Conservation (phyloP, 2,888 invertebrate species). For the Spialia ferax region DNA sequence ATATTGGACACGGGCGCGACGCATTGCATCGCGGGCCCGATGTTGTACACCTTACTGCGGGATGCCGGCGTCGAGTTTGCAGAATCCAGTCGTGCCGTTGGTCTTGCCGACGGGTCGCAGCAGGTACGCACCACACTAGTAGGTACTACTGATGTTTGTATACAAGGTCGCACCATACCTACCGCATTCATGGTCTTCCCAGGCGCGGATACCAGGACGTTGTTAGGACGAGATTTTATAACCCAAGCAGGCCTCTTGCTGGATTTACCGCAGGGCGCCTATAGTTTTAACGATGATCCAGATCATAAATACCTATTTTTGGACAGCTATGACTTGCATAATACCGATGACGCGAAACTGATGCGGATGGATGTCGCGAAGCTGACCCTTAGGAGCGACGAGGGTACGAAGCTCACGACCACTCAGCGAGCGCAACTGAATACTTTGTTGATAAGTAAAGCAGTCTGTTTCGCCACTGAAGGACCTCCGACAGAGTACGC, state of each 20-base stretch:
- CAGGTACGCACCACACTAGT: background rate
- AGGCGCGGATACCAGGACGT: background rate
- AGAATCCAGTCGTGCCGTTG: background rate
- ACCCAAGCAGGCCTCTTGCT: background rate
- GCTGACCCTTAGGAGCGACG: background rate
- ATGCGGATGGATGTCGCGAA: conserved; percentile 9
- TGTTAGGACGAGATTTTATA: background rate
- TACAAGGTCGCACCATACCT: background rate
- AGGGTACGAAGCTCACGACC: background rate
- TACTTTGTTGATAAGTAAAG: background rate
- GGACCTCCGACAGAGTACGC: background rate
- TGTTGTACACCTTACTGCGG: background rate
- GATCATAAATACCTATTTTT: background rate
- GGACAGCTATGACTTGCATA: background rate
- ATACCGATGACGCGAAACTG: background rate
- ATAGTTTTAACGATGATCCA: background rate
- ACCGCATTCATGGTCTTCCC: background rate
- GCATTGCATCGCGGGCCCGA: background rate
- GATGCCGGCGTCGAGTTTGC: background rate
- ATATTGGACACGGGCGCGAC: background rate
- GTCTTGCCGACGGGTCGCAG: background rate
- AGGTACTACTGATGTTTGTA: background rate
- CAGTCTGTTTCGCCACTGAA: background rate
- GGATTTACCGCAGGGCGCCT: conserved; percentile 8
- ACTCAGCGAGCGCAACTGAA: background rate